Conservation (phyloP, 1,140 invertebrate genomes). For the Mylabris phalerata region DNA sequence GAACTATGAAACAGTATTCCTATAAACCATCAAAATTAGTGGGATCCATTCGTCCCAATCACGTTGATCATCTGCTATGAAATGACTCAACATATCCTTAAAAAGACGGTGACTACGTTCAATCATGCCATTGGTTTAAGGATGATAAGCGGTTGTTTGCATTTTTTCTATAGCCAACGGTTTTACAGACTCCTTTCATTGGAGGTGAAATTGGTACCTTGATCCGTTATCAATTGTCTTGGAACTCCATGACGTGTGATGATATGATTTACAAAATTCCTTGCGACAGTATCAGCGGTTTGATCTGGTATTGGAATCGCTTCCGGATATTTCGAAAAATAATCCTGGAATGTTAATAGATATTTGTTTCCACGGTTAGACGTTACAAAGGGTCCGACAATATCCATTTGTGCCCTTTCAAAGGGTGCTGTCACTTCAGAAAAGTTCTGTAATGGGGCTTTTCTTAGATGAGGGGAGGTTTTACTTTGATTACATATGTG, state of each 20-base stretch:
- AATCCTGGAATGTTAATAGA: constrained; percentile 38
- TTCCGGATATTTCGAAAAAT: constrained; percentile 25
- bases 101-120: constrained; percentile 14
- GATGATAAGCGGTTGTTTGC: background rate
- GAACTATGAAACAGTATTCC: constrained; percentile 28
- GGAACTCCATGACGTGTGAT: constrained; percentile 30
- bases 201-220: constrained; percentile 32
- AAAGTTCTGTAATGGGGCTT: no score
- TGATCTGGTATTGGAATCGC: constrained; percentile 24
- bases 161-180: background rate
- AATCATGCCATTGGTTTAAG: background rate
- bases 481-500: no score
- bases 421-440: no score
- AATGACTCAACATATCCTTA: constrained; percentile 19
- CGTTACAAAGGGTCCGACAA: no score
- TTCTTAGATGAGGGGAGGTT: no score
- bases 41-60: constrained; percentile 38
- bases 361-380: constrained; percentile 31
- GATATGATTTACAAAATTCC: constrained; percentile 23
- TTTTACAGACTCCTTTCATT: background rate
- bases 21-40: constrained; percentile 19
- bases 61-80: constrained; percentile 17
- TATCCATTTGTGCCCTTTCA: no score
- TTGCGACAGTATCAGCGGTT: constrained; percentile 22
- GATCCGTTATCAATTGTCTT: constrained; percentile 30